phyloP scores from a whole-genome alignment of 2,113 vertebrate species.

The Daboia siamensis region DNA sequence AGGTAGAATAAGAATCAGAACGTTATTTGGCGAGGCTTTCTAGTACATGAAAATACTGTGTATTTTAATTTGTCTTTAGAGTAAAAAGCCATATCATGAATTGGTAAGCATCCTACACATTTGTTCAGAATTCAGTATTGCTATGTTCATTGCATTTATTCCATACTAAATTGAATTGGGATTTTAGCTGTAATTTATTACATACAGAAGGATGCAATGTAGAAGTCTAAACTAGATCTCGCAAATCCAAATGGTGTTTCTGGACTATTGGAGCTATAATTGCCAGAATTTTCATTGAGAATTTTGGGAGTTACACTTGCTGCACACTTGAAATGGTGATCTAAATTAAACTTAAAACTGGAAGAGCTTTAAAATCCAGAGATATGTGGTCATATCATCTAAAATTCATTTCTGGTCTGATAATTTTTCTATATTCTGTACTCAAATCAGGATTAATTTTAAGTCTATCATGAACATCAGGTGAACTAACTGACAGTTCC shows the following conservation, averaged over 20 bases:
- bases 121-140: neutral
- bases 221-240: neutral
- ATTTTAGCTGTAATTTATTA: neutral
- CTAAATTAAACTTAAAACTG: neutral
- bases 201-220: neutral
- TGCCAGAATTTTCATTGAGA: neutral
- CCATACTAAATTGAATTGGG: neutral
- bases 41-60: neutral
- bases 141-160: neutral
- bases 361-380: neutral
- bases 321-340: neutral
- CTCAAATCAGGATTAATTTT: neutral
- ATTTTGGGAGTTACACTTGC: neutral
- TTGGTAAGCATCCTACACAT: neutral
- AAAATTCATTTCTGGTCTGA: neutral
- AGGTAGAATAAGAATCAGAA: neutral
- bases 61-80: neutral
- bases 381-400: neutral
- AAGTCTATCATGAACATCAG: neutral
- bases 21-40: neutral
- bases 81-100: neutral
- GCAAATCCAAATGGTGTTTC: neutral
- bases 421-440: neutral
- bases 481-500: neutral
- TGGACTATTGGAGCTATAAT: neutral